Evolutionary conservation across 2,888 invertebrate genomes (phyloP).

Genomic region (Chrysolina haemoptera): DNA sequence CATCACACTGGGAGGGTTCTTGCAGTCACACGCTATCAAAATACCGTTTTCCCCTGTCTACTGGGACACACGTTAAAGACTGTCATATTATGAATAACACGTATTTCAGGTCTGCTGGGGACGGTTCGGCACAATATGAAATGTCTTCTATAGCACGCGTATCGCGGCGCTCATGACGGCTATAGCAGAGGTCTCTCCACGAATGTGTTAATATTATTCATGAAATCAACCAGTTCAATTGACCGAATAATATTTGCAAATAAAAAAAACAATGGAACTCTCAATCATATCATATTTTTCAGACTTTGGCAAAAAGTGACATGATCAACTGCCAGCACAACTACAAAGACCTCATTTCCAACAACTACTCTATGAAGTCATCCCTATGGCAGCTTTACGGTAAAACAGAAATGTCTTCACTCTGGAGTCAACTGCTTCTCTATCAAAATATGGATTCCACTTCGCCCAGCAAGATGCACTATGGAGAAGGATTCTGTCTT

Average conservation of each 20-base stretch:
- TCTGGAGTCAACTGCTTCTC: slow-evolving; percentile 85
- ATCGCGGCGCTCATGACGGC: too few relatives aligned
- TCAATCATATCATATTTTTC: slow-evolving; percentile 24
- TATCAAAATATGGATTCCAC: slow-evolving; percentile 80
- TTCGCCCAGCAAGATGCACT: slow-evolving; percentile 67
- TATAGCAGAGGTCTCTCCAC: too few relatives aligned
- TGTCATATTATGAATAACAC: too few relatives aligned
- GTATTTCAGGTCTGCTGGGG: too few relatives aligned
- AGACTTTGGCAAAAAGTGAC: slow-evolving; percentile 86
- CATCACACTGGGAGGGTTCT: too few relatives aligned
- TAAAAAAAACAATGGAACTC: neutral
- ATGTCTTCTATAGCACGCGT: too few relatives aligned
- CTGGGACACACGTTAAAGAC: too few relatives aligned
- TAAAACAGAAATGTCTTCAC: slow-evolving; percentile 86
- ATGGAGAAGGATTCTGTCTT: slow-evolving; percentile 80
- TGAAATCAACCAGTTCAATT: neutral
- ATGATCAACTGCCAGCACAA: slow-evolving; percentile 89
- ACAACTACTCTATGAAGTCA: slow-evolving; percentile 85
- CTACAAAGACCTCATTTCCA: slow-evolving; percentile 84
- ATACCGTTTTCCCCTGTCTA: too few relatives aligned
- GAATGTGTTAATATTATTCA: too few relatives aligned
- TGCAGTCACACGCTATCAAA: too few relatives aligned
- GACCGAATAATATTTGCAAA: too few relatives aligned
- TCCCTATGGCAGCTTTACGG: slow-evolving; percentile 93
- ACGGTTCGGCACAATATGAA: too few relatives aligned